Conservation (phyloP, 2,113 vertebrate species). For the Clarias macrocephalus region DNA sequence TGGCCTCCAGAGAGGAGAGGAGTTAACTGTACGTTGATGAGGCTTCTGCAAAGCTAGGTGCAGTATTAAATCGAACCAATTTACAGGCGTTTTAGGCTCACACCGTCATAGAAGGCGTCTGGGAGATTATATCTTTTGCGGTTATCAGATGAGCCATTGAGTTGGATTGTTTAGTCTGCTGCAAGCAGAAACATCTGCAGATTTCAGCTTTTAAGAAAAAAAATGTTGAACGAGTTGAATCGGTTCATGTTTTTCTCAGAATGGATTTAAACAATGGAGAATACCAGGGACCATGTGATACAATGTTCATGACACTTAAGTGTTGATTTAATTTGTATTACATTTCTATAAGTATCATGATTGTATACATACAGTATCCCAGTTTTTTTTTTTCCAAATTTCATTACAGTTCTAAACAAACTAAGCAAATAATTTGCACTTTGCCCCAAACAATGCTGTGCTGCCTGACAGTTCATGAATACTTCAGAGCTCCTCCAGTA, state of each 20-base stretch:
- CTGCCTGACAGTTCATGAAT: no score
- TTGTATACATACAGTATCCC: no score
- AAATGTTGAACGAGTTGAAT: neutral
- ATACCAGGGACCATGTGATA: neutral
- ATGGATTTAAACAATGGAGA: neutral
- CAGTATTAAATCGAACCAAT: conserved; percentile 19
- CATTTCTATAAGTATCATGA: no score
- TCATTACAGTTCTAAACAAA: no score
- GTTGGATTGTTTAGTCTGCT: conserved; percentile 12
- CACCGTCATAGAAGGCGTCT: neutral
- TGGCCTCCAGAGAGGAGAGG: neutral
- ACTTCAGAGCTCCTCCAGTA: no score
- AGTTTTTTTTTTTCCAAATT: no score
- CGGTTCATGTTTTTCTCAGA: neutral
- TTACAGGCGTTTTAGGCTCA: neutral
- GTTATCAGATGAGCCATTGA: neutral
- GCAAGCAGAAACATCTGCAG: neutral
- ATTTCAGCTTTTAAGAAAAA: neutral
- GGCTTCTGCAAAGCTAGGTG: neutral
- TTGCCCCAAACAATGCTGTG: no score
- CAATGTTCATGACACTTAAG: no score
- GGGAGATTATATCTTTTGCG: neutral
- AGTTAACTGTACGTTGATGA: neutral
- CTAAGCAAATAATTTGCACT: no score
- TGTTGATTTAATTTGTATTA: no score